These are phyloP conservation scores for Tonatia bakeri DNA, from an alignment of 2,113 vertebrate genomes.

Conservation along the genomic window DNA sequence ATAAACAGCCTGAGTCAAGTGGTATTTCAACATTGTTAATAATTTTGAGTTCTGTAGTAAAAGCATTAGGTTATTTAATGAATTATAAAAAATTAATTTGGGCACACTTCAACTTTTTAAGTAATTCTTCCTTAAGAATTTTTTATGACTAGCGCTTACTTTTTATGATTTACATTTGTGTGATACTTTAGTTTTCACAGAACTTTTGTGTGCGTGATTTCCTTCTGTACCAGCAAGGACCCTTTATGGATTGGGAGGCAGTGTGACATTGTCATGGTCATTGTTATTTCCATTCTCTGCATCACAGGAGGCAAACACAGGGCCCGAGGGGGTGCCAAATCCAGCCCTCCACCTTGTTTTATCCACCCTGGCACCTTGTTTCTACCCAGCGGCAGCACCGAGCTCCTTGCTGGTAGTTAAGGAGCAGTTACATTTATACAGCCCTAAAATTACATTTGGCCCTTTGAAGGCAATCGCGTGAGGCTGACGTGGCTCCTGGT, in stretches of 20 bases:
- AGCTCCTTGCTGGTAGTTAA: no score
- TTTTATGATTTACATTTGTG: background rate
- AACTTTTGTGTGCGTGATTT: background rate
- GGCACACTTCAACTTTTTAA: background rate
- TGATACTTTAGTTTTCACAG: background rate
- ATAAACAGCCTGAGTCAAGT: background rate
- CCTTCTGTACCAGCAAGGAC: background rate
- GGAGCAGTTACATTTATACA: no score
- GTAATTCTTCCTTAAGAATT: background rate
- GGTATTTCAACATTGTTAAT: slow-evolving; percentile 7
- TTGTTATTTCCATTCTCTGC: background rate
- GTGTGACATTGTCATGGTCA: background rate
- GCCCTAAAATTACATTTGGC: no score
- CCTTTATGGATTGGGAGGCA: background rate
- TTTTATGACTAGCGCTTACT: background rate
- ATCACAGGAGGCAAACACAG: background rate
- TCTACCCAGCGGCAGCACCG: no score
- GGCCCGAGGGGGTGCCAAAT: no score
- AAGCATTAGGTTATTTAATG: background rate
- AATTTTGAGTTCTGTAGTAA: background rate
- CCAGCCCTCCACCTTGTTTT: no score
- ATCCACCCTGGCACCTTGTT: no score
- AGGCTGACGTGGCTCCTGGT: no score
- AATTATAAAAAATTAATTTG: background rate
- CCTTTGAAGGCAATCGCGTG: no score